Percentiles rank a stretch among this genome's conserved stretches.
Evolutionary conservation across 37 sponge, comb jelly and placozoan species (phyloP).

Genomic region (Agelas oroides): DNA sequence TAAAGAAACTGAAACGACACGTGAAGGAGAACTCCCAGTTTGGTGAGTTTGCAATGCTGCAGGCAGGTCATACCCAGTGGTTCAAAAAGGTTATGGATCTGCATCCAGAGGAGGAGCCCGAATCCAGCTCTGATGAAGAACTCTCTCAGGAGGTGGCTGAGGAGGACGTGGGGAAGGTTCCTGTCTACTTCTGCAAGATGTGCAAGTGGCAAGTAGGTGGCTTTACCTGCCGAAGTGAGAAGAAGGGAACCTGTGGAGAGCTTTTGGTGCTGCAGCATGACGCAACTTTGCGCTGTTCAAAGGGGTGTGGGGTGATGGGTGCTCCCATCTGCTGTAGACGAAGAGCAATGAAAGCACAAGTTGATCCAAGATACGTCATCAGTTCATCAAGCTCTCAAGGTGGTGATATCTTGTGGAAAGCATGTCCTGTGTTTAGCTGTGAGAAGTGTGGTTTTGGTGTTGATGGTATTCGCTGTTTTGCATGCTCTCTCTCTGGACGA

Average conservation of each 20-base stretch:
- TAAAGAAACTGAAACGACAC: slow-evolving; percentile 6
- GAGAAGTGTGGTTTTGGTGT: slow-evolving; percentile 2
- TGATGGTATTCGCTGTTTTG: not conserved
- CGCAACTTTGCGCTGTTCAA: not conserved
- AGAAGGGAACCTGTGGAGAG: not conserved
- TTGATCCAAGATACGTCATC: not conserved
- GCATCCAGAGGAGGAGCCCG: not conserved
- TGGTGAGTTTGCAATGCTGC: not conserved
- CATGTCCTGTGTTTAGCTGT: slow-evolving; percentile 8
- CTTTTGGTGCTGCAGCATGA: not conserved
- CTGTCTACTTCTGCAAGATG: not conserved
- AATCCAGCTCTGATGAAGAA: slow-evolving; percentile 9
- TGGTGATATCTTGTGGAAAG: not conserved
- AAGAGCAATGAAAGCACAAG: not conserved
- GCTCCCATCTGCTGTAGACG: not conserved
- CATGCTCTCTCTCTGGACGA: no score
- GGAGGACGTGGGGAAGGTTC: not conserved
- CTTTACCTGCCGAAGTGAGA: not conserved
- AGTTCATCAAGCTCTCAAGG: not conserved
- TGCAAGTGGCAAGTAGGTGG: not conserved
- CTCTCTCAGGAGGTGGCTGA: not conserved
- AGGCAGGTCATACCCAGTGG: slow-evolving; percentile 2
- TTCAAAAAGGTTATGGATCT: not conserved
- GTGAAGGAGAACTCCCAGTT: not conserved
- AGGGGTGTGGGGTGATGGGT: slow-evolving; percentile 3